Conservation (phyloP, 2,113 vertebrate species). For the Rattus norvegicus region GRCr8 NC_086021.1:47120501-47121000, state of each 20-base stretch:
- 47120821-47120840: not conserved
- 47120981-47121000: conserved; percentile 25
- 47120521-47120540: conserved; percentile 10
- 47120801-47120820: not conserved
- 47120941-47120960: not conserved
- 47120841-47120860: not conserved
- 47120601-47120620: conserved; percentile 65
- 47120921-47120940: conserved; percentile 30
- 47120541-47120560: conserved; percentile 10
- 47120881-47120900: not conserved
- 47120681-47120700: conserved; percentile 49
- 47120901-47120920: not conserved
- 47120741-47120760: not conserved
- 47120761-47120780: not conserved
- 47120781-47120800: not conserved
- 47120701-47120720: conserved; percentile 26
- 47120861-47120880: not conserved
- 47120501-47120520: not conserved
- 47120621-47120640: conserved; percentile 61
- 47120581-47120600: conserved; percentile 57
- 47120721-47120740: conserved; percentile 16
- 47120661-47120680: conserved; percentile 48
- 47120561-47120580: conserved; percentile 50
- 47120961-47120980: conserved; percentile 30
- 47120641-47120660: conserved; percentile 59